Evolutionary conservation across 2,113 vertebrate species (phyloP).

Genomic region (Coturnix japonica): DNA sequence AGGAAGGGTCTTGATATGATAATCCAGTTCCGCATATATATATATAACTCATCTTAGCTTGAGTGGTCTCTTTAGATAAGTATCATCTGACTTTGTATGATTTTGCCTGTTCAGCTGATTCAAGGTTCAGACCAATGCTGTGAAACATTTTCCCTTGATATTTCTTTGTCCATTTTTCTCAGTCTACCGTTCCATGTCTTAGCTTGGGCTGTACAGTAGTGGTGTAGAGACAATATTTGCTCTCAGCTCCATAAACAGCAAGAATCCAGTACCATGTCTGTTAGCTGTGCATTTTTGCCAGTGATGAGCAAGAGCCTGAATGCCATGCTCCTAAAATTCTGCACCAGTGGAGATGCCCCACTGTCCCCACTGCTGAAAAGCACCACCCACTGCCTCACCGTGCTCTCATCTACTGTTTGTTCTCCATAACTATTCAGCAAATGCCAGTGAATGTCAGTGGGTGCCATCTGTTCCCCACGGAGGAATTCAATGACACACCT

Average conservation of each 20-base stretch:
- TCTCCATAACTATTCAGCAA: background rate
- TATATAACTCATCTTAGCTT: slow-evolving; percentile 16
- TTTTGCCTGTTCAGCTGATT: slow-evolving; percentile 43
- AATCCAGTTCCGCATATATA: background rate
- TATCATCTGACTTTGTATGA: background rate
- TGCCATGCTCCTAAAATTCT: background rate
- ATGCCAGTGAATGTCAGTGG: too few species aligned
- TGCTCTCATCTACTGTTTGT: background rate
- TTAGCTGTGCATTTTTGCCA: background rate
- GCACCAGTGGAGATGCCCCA: background rate
- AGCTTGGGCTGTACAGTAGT: background rate
- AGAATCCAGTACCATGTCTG: background rate
- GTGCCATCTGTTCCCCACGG: background rate
- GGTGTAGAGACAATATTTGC: background rate
- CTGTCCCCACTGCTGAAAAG: background rate
- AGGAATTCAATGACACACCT: background rate
- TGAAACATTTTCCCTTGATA: background rate
- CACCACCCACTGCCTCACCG: background rate
- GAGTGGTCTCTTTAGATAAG: background rate
- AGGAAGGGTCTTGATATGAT: slow-evolving; percentile 14
- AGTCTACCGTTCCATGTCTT: background rate
- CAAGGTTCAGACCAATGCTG: background rate
- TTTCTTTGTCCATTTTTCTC: background rate
- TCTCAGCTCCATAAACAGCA: background rate
- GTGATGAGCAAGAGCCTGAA: background rate